Percentiles rank a stretch among this genome's conserved stretches.
These are phyloP conservation scores for Heliconius nattereri DNA, from an alignment of 1,140 invertebrate species.

Conservation along the genomic window DNA sequence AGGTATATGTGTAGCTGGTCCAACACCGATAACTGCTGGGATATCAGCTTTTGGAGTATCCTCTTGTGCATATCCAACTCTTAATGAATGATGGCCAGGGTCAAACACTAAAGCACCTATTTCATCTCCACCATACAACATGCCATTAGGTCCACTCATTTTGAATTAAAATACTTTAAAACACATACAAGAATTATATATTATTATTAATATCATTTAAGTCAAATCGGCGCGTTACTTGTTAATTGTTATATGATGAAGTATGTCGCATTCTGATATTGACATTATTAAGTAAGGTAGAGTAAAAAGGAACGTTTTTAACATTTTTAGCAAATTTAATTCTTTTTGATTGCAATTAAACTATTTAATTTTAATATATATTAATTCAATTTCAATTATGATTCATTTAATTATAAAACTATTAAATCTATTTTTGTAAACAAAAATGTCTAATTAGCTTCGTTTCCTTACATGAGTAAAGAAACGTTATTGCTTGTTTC, in stretches of 20 bases:
- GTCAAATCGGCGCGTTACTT: slow-evolving; percentile 20
- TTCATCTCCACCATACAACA: slow-evolving; percentile 96
- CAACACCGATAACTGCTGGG: slow-evolving; percentile 90
- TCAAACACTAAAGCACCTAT: slow-evolving; percentile 99
- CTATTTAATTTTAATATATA: not conserved
- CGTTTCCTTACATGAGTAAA: not conserved
- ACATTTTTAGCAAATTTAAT: not conserved
- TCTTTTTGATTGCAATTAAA: not conserved
- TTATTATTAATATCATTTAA: slow-evolving; percentile 15
- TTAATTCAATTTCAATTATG: not conserved
- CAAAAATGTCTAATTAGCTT: not conserved
- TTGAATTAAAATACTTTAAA: slow-evolving; percentile 19
- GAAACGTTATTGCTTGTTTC: slow-evolving; percentile 11
- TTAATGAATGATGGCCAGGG: slow-evolving; percentile 85
- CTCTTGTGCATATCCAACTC: slow-evolving; percentile 95
- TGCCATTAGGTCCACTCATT: slow-evolving; percentile 82
- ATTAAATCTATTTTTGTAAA: not conserved
- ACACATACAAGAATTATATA: not conserved
- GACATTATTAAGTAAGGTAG: not conserved
- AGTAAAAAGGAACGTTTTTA: not conserved
- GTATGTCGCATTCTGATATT: not conserved
- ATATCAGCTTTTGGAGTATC: slow-evolving; percentile 96
- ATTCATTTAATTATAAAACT: not conserved
- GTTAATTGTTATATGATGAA: not conserved
- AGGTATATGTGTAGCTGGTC: slow-evolving; percentile 82